Percentiles rank a stretch among this genome's conserved stretches.
These are phyloP conservation scores for Paraescarpia echinospica DNA, from an alignment of 1,140 invertebrate species.

Conservation along the genomic window DNA sequence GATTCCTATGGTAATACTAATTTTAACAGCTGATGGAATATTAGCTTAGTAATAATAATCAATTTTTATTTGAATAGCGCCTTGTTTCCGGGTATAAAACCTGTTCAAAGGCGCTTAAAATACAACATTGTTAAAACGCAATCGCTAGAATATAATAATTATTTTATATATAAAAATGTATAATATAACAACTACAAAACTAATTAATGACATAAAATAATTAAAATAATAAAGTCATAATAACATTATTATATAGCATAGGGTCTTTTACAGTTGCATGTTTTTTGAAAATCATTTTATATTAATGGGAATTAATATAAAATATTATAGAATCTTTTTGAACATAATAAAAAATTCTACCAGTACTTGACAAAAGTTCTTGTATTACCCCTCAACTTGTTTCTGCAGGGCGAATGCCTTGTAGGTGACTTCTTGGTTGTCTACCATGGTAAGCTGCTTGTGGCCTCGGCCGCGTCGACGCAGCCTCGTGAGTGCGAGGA, in stretches of 20 bases:
- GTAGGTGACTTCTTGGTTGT: neutral
- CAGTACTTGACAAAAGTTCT: neutral
- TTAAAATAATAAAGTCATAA: neutral
- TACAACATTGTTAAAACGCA: too few relatives aligned
- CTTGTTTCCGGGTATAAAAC: too few relatives aligned
- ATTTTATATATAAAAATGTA: too few relatives aligned
- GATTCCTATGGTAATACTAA: neutral
- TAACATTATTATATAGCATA: too few relatives aligned
- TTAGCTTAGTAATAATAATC: too few relatives aligned
- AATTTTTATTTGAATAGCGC: too few relatives aligned
- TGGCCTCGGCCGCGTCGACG: neutral
- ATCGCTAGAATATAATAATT: too few relatives aligned
- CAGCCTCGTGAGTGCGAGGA: neutral
- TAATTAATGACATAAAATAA: neutral
- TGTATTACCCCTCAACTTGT: neutral
- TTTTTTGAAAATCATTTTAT: too few relatives aligned
- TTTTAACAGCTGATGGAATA: neutral
- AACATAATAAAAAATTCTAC: neutral
- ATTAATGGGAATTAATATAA: neutral
- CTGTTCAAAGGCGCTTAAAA: too few relatives aligned
- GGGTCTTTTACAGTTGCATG: too few relatives aligned
- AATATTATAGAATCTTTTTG: neutral
- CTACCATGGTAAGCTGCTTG: neutral
- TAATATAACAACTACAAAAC: too few relatives aligned
- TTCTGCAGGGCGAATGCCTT: neutral